A percentile compares a stretch with the other conserved stretches of the same genome.
Conservation (phyloP, 2,797 vertebrate genomes). For the Schizothorax lantsangensis region DNA sequence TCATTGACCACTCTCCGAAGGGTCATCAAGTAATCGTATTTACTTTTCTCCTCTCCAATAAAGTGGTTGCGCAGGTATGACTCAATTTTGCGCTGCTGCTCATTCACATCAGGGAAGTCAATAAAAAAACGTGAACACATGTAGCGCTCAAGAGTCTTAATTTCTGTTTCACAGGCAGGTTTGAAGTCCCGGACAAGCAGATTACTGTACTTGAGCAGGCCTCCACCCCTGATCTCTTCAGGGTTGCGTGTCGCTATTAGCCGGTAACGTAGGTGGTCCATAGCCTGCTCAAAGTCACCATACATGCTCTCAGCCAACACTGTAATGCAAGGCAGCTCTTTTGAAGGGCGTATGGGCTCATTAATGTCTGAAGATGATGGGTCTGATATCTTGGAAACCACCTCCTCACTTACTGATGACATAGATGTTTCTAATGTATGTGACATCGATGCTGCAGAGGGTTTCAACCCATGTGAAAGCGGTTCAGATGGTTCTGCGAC, state of each 20-base stretch:
- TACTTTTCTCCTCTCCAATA: constrained; percentile 95
- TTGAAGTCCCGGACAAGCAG: constrained; percentile 93
- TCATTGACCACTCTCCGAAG: constrained; percentile 90
- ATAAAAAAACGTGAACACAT: constrained; percentile 99
- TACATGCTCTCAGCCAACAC: constrained; percentile 97
- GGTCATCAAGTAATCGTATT: constrained; percentile 98
- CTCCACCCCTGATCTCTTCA: constrained; percentile 95
- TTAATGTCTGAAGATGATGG: constrained; percentile 50
- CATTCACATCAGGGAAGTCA: constrained; percentile 93
- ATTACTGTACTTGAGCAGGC: constrained; percentile 96
- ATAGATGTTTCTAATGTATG: constrained; percentile 19
- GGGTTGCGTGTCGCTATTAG: constrained; percentile 94
- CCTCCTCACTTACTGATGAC: constrained; percentile 51
- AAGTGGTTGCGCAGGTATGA: constrained; percentile 97
- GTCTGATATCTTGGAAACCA: constrained; percentile 23
- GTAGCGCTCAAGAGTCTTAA: constrained; percentile 94
- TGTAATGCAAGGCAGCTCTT: constrained; percentile 72
- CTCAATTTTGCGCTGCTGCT: constrained; percentile 95
- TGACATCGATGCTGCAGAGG: constrained; percentile 67
- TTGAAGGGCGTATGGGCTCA: constrained; percentile 54
- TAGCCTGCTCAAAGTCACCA: constrained; percentile 91
- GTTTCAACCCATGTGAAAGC: constrained; percentile 62
- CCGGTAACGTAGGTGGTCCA: constrained; percentile 90
- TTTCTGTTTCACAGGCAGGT: constrained; percentile 88
- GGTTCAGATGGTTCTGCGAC: constrained; percentile 51